Evolutionary conservation across 2,888 invertebrate genomes (phyloP), one percentile per base, ranked within the genome.

Genomic region (Electrophaes corylata): DNA sequence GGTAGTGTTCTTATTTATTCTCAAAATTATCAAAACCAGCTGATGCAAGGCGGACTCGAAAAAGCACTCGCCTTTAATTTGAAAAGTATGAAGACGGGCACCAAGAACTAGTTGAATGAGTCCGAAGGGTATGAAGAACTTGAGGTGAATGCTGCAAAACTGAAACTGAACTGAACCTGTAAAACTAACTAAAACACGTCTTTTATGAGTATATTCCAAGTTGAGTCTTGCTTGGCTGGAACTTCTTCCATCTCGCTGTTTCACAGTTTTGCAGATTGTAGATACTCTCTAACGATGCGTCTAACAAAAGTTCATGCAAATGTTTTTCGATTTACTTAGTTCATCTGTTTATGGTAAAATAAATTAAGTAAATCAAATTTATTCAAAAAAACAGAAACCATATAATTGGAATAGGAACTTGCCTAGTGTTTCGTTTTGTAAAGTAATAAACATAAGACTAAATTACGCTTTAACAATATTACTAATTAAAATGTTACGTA

Each of bases 41-140:
- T 49, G 16, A 37, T 47, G 18, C 57, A 52, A 57, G 29, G 55
- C 47, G 57, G 19, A 41, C 23, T 48, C 39, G 19, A 49, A 35
- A 67, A 69, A 73, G 67, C 68, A 62, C 69, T 66, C 57, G 65
- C 69, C 76, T 72, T 83, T 83, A 83, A 85, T 86, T 84, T 81
- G 78, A 78, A 83, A 87, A 85, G 84, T 86, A 84, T 83, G 79
- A 77, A 81, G 78, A 70, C 64, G 70, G 69, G 75, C 67, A 78
- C 83, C 84, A 86, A 84, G 84, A 88, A 88, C 87, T 87, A 84
- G 85, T 89, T 88, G 55, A 57, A 66, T 56, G 60, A 74, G 71
- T 72, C 64, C 61, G 62, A 67, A 68, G 64, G 69, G 66, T 71
- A 71, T 58, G 20, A 20, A 41, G 20, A 20, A 20, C 12, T 64